Percentiles rank a stretch among this genome's conserved stretches.
phyloP scores from a whole-genome alignment of 2,113 vertebrate genomes.

The Lonchura striata region DNA sequence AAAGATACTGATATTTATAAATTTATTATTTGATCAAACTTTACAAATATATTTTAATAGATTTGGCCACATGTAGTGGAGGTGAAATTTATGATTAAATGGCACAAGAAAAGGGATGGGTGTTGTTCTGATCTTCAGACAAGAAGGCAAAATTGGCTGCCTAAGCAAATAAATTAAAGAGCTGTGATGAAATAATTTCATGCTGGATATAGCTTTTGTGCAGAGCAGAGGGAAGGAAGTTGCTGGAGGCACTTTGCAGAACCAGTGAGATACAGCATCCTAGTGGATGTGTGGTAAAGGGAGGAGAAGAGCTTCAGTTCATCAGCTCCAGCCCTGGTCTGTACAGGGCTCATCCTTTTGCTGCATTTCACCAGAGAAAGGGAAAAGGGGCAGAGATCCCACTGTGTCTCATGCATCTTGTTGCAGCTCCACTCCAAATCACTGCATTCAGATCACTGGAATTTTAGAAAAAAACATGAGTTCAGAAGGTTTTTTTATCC shows the following conservation, averaged over 20 bases:
- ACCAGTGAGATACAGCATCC: not conserved
- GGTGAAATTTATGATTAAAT: not conserved
- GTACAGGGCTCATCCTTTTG: not conserved
- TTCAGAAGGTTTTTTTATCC: not conserved
- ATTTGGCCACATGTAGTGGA: not conserved
- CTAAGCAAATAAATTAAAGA: not conserved
- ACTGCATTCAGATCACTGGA: rapidly evolving
- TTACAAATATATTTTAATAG: not conserved
- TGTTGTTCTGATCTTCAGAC: not conserved
- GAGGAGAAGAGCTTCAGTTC: not conserved
- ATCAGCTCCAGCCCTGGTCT: not conserved
- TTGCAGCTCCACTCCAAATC: not conserved
- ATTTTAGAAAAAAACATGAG: not conserved
- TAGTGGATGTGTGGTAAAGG: not conserved
- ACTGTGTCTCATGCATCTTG: rapidly evolving
- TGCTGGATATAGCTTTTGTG: not conserved
- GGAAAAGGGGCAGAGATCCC: not conserved
- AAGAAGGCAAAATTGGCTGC: not conserved
- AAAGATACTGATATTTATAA: not conserved
- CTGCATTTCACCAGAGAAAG: not conserved
- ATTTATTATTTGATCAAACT: not conserved
- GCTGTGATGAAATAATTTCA: not conserved
- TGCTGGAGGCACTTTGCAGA: not conserved
- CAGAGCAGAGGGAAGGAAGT: not conserved
- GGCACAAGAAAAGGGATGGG: not conserved